Evolutionary conservation across 1,140 invertebrate species (phyloP).

Genomic region (Drosophila obscura): DNA sequence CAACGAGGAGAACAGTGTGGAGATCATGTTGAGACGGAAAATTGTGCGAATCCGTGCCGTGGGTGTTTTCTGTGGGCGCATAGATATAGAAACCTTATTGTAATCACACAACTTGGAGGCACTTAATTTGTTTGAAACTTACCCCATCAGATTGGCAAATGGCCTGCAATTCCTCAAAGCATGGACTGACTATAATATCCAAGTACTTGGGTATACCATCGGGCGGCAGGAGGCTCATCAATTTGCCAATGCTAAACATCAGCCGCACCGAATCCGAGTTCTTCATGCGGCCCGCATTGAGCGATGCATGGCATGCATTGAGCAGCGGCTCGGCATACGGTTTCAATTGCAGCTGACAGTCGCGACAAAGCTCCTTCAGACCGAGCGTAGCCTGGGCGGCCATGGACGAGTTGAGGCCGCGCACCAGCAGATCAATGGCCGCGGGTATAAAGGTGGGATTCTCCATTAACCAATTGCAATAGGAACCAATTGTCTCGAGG

Average conservation of each 20-base stretch:
- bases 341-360: slow-evolving; percentile 89
- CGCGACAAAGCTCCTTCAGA: slow-evolving; percentile 92
- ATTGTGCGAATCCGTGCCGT: slow-evolving; percentile 84
- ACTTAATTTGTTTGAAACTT: slow-evolving; percentile 25
- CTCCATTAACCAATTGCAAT: slow-evolving; percentile 91
- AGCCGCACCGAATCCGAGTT: slow-evolving; percentile 88
- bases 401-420: slow-evolving; percentile 88
- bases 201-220: slow-evolving; percentile 88
- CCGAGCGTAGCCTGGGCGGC: slow-evolving; percentile 92
- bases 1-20: slow-evolving; percentile 88
- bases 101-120: too few relatives aligned
- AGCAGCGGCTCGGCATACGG: slow-evolving; percentile 90
- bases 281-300: slow-evolving; percentile 85
- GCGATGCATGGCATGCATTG: slow-evolving; percentile 85
- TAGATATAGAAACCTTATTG: too few relatives aligned
- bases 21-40: slow-evolving; percentile 88
- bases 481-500: slow-evolving; percentile 90
- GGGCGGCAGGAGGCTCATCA: slow-evolving; percentile 88
- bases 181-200: slow-evolving; percentile 88
- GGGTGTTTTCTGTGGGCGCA: slow-evolving; percentile 81
- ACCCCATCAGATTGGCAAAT: slow-evolving; percentile 84
- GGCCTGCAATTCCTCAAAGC: slow-evolving; percentile 87
- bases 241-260: slow-evolving; percentile 91
- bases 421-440: slow-evolving; percentile 87
- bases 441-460: slow-evolving; percentile 86